Percentiles rank a stretch among this genome's conserved stretches.
Conservation (phyloP, 2,797 vertebrate genomes). For the Acomys russatus region DNA sequence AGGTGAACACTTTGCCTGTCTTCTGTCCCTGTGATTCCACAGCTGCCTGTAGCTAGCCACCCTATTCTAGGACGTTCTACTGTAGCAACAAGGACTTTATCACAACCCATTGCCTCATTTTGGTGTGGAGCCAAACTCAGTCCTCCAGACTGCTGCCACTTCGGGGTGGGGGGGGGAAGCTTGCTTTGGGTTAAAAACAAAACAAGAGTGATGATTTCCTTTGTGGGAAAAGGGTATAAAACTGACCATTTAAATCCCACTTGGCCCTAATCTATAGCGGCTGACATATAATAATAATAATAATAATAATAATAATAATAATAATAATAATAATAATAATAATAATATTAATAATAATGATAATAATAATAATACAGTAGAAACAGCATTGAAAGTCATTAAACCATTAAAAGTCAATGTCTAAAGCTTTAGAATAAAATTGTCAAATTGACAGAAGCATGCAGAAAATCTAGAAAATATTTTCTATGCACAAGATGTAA, state of each 20-base stretch:
- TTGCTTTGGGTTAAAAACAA: neutral
- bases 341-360: neutral
- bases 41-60: neutral
- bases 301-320: too few species aligned
- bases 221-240: neutral
- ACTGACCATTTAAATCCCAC: slow-evolving; percentile 18
- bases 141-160: neutral
- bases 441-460: slow-evolving; percentile 3
- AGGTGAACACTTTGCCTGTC: neutral
- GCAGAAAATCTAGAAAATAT: slow-evolving; percentile 11
- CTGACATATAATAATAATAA: neutral
- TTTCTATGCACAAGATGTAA: slow-evolving; percentile 13
- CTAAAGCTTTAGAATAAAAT: slow-evolving; percentile 11
- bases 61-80: neutral
- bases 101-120: slow-evolving; percentile 7
- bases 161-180: neutral
- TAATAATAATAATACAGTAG: neutral
- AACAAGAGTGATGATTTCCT: neutral
- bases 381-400: neutral
- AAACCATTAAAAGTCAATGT: neutral
- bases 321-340: neutral
- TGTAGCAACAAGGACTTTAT: neutral
- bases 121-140: neutral
- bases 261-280: neutral
- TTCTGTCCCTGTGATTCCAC: neutral